Evolutionary conservation across 1,140 invertebrate species (phyloP).

Genomic region (Batillaria attramentaria): DNA sequence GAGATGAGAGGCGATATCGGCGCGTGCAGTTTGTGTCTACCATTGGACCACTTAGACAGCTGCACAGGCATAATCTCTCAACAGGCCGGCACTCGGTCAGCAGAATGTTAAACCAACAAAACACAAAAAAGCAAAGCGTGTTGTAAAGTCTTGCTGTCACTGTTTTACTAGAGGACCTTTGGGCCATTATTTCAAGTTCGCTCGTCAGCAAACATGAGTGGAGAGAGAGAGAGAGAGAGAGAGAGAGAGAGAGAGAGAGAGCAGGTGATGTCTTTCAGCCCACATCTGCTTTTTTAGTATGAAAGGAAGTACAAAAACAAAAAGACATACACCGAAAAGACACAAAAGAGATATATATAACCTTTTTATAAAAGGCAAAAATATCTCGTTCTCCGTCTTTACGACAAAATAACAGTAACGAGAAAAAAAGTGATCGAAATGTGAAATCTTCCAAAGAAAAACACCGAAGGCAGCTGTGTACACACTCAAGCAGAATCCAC

Average conservation of each 20-base stretch:
- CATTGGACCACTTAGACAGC: background rate
- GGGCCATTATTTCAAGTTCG: too few relatives aligned
- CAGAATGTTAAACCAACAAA: background rate
- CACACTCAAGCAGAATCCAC: too few relatives aligned
- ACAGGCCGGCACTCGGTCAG: background rate
- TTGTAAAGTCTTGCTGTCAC: background rate
- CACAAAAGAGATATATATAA: background rate
- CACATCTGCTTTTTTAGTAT: background rate
- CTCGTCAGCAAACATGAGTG: background rate
- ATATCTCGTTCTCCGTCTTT: background rate
- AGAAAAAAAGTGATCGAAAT: too few relatives aligned
- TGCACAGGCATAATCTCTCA: background rate
- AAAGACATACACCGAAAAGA: background rate
- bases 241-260: background rate
- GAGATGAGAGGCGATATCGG: too few relatives aligned
- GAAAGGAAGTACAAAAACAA: background rate
- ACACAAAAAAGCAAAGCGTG: background rate
- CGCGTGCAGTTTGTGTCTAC: too few relatives aligned
- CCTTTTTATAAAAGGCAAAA: background rate
- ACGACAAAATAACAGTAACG: background rate
- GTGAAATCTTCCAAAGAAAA: too few relatives aligned
- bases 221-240: conserved; percentile 2
- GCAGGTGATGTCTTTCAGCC: background rate
- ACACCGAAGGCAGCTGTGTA: too few relatives aligned
- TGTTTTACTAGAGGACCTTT: background rate